phyloP scores from a whole-genome alignment of 2,888 invertebrate species.

The Lottia scabra region DNA sequence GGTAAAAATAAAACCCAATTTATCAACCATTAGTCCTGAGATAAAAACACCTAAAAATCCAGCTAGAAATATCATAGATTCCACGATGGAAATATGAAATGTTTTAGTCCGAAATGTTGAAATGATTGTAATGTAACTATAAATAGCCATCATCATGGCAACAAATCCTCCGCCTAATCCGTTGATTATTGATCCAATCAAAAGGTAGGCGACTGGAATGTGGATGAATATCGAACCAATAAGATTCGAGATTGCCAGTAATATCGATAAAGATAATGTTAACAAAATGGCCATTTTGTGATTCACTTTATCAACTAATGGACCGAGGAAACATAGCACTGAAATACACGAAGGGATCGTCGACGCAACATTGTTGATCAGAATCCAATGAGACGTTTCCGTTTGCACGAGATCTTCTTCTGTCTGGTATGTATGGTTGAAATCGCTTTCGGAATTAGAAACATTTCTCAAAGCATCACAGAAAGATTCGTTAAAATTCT shows the following conservation, averaged over 20 bases:
- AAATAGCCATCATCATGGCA: conserved; percentile 70
- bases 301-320: conserved; percentile 69
- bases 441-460: neutral
- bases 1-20: conserved; percentile 64
- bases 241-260: conserved; percentile 59
- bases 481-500: conserved; percentile 37
- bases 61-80: conserved; percentile 84
- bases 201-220: conserved; percentile 55
- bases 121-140: conserved; percentile 85
- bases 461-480: conserved; percentile 40
- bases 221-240: conserved; percentile 53
- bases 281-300: conserved; percentile 67
- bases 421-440: conserved; percentile 37
- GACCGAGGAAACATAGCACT: conserved; percentile 63
- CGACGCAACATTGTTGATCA: conserved; percentile 62
- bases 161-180: conserved; percentile 70
- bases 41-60: conserved; percentile 86
- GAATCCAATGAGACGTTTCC: conserved; percentile 63
- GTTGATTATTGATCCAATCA: conserved; percentile 67
- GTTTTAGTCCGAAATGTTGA: conserved; percentile 80
- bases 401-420: conserved; percentile 58
- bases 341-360: conserved; percentile 62
- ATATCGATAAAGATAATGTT: conserved; percentile 29
- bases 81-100: conserved; percentile 83
- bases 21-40: conserved; percentile 81